Evolutionary conservation across 2,113 vertebrate genomes (phyloP), one percentile per base, ranked within the genome.

Genomic region (Athene noctua): DNA sequence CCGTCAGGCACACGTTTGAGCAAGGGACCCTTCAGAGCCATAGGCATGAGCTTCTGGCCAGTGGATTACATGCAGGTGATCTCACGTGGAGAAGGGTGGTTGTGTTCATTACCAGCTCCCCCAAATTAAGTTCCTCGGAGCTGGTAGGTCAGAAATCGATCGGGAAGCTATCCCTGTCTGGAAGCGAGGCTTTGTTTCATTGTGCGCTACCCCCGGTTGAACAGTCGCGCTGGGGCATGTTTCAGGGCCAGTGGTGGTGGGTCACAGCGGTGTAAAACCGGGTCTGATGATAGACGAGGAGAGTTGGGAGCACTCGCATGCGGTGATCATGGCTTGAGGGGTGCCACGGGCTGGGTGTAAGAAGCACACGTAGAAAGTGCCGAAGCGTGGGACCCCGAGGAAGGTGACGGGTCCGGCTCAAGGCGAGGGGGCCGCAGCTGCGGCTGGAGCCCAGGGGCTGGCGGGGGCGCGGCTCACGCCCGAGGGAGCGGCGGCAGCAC

Each of bases 191-290:
- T 86, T 26, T 23, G 6, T 19, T 63, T 65, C 71, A 9, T 5
- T 3, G 71, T 10, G 34, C 2, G 2, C 26, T 78, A 11, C 15
- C 18, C 14, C 44, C 36, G 11, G 5, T 0, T 26, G 61, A 36
- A 32, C 27, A 9, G 30, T 7, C 6, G 4, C 40, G 38, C 10
- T 1, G 29, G 12, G 46, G 36, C 15, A 4, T 1, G n/a, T 47
- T 73, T 67, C 10, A 2, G 13, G 73, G 52, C 13, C 44, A 15
- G 34, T 46, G 38, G 57, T 34, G 80, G 40, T 10, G 74, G 91
- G 77, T 46, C 25, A 20, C 61, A 29, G n/a, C 25, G 11, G 21
- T 25, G n/a, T 8, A 42, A 72, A 44, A 47, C 38, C 0, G 46
- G 5, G 49, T 49, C 38, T 26, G 46, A 5, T 47, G 73, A 22